Evolutionary conservation across 2,113 vertebrate genomes (phyloP), one percentile per base, ranked within the genome.

Genomic region (Psilopogon haemacephalus): DNA sequence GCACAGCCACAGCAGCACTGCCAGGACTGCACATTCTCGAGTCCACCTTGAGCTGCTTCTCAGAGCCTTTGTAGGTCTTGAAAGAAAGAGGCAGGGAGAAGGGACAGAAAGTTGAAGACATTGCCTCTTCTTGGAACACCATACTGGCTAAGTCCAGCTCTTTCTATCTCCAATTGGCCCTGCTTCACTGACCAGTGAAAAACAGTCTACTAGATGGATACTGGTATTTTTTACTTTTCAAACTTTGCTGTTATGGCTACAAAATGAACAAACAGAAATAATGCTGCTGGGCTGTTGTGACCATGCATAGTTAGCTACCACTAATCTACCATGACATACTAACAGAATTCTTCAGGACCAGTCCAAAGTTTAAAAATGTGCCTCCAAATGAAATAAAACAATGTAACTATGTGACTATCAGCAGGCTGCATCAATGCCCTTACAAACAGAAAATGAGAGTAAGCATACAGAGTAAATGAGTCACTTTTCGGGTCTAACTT

Each of bases 11-110:
- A 76, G 67, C n/a, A 50, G 26, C 50, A 16, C 12, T 76, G 44
- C 26, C 60, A 80, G 55, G 21, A 46, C n/a, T 62, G 54, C 35
- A 52, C 77, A 86, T 77, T 80, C 93, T 50, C 14, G 20, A 70
- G 84, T 91, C 54, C 82, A 76, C 62, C 84, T 95, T 94, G 75
- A 94, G 81, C 81, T 82, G 79, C 70, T 95, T 81, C 89, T 86
- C 42, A 64, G 91, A 87, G 70, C 65, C 83, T 94, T 96, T 83
- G 79, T 77, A 90, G 76, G 18, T 54, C 1, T 1, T 92, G 89
- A 97, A 95, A 91, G n/a, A 77, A 95, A 94, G 44, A 76, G 48
- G 33, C 42, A 90, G 42, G 32, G 33, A 92, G 48, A 95, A 35
- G 11, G 24, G 10, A 85, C 48, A 26, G 48, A 87, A 40, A 89